These are phyloP conservation scores for Anarhynchus alexandrinus DNA, from an alignment of 2,113 vertebrate species.

Conservation along the genomic window DNA sequence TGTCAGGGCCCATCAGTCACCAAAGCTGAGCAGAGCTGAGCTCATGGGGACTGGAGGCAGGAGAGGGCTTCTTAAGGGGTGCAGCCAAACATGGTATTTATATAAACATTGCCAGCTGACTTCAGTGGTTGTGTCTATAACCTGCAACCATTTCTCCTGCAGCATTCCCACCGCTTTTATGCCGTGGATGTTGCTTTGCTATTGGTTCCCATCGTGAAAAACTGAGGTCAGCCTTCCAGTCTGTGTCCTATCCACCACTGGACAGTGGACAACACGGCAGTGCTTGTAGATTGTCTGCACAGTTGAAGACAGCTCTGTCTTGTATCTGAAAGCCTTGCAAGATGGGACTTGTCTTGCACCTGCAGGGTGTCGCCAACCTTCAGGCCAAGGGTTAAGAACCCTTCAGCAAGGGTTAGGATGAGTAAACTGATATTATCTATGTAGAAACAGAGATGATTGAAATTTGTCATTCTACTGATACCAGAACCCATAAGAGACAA, in stretches of 20 bases:
- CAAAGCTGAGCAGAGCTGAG: neutral
- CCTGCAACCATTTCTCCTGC: neutral
- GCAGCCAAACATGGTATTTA: neutral
- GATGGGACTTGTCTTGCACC: neutral
- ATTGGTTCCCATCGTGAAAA: neutral
- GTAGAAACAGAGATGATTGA: neutral
- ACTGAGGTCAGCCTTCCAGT: neutral
- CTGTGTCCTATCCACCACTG: neutral
- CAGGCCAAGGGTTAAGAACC: neutral
- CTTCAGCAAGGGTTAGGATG: neutral
- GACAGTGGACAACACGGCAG: too few relatives aligned
- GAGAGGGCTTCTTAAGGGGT: neutral
- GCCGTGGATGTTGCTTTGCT: neutral
- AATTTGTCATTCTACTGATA: neutral
- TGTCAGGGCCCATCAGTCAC: neutral
- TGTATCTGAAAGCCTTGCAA: neutral
- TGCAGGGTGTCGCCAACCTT: neutral
- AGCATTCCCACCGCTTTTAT: neutral
- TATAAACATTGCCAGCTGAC: neutral
- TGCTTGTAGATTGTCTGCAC: neutral
- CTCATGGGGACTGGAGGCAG: neutral
- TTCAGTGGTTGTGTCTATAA: neutral
- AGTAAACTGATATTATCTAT: neutral
- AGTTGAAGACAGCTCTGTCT: neutral
- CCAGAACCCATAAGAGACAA: accelerated